Evolutionary conservation across 2,888 invertebrate genomes (phyloP).

Genomic region (Zaprionus lineosus): DNA sequence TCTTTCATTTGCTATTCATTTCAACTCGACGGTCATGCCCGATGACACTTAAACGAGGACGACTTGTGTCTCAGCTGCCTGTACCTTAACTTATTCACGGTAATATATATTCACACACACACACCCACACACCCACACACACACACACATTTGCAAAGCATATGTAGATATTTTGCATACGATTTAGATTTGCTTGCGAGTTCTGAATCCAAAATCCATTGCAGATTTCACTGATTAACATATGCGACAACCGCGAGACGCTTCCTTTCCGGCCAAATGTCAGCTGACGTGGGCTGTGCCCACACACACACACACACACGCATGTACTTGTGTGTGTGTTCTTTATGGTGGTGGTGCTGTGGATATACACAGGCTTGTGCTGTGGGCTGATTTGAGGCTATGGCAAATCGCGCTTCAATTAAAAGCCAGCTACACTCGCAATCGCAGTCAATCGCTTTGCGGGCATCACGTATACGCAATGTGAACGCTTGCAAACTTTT

Average conservation of each 20-base stretch:
- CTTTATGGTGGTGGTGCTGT: slow-evolving; percentile 1
- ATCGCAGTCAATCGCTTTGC: slow-evolving; percentile 32
- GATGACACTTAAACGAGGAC: slow-evolving; percentile 24
- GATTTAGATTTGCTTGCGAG: slow-evolving; percentile 45
- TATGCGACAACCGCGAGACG: slow-evolving; percentile 30
- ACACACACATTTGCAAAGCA: slow-evolving; percentile 10
- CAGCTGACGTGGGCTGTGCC: no score
- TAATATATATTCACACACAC: neutral
- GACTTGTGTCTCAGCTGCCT: slow-evolving; percentile 36
- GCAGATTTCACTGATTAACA: slow-evolving; percentile 42
- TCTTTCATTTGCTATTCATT: slow-evolving; percentile 38
- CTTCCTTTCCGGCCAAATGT: neutral
- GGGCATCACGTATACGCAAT: slow-evolving; percentile 46
- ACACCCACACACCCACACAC: neutral
- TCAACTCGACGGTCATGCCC: slow-evolving; percentile 29
- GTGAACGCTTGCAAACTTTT: slow-evolving; percentile 21
- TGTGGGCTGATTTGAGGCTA: slow-evolving; percentile 1
- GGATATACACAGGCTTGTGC: neutral
- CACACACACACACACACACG: no score
- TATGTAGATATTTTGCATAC: slow-evolving; percentile 51
- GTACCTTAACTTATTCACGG: neutral
- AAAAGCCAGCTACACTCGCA: slow-evolving; percentile 24
- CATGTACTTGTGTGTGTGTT: neutral
- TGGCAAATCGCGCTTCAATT: slow-evolving; percentile 48
- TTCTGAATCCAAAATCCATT: slow-evolving; percentile 47